These are phyloP conservation scores for Calcarius lapponicus DNA, from an alignment of 2,797 vertebrate genomes.

Conservation along the genomic window DNA sequence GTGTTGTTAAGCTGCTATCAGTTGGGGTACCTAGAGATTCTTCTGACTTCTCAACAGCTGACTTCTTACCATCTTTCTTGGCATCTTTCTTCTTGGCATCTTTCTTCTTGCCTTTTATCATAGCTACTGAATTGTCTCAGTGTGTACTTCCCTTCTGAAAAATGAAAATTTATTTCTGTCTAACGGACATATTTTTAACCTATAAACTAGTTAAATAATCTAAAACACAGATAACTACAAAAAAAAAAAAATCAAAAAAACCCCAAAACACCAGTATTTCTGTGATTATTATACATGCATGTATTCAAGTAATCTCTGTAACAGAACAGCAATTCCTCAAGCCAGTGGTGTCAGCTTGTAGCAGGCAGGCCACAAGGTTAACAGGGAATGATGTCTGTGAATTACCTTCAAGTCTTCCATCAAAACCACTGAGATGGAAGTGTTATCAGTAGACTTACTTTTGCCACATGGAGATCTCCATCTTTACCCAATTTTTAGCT, in stretches of 20 bases:
- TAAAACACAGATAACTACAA: not conserved
- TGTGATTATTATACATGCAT: not conserved
- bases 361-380: not conserved
- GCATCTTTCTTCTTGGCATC: constrained; percentile 67
- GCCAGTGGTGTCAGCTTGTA: not conserved
- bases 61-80: constrained; percentile 68
- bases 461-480: fast-evolving
- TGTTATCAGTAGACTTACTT: fast-evolving
- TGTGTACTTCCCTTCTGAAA: not conserved
- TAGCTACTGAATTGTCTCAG: not conserved
- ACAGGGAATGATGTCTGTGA: not conserved
- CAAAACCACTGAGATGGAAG: fast-evolving
- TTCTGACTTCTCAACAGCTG: constrained; percentile 63
- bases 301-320: not conserved
- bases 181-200: not conserved
- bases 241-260: not conserved
- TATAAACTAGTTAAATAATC: not conserved
- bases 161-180: not conserved
- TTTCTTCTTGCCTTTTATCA: constrained; percentile 77
- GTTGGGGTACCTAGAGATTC: not conserved
- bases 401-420: not conserved
- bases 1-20: not conserved
- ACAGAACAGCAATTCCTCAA: not conserved
- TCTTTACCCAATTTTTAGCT: not conserved
- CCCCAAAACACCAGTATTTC: fast-evolving